Evolutionary conservation across 2,888 invertebrate genomes (phyloP).

Genomic region (Drosophila engyochracea): DNA sequence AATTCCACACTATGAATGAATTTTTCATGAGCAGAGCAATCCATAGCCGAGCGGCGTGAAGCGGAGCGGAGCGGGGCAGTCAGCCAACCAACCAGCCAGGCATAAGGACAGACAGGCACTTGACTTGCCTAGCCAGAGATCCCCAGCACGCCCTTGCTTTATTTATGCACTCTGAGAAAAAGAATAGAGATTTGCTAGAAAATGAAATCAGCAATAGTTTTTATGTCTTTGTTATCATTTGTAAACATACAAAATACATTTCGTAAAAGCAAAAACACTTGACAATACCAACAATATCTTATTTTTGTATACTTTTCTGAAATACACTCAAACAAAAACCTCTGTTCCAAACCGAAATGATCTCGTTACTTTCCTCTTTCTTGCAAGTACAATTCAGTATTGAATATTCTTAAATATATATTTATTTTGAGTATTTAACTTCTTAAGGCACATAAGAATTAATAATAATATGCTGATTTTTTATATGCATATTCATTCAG

Average conservation of each 20-base stretch:
- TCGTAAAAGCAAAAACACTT: not conserved
- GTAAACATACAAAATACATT: not conserved
- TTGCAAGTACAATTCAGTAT: not conserved
- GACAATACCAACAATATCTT: not conserved
- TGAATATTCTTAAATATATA: not conserved
- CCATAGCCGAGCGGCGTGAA: constrained; percentile 7
- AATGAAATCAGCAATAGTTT: not conserved
- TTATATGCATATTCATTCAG: fast-evolving
- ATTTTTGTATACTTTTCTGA: too few species aligned
- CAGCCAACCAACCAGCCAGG: constrained; percentile 18
- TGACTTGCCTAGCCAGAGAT: constrained; percentile 56
- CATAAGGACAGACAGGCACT: constrained; percentile 56
- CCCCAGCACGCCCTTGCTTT: constrained; percentile 44
- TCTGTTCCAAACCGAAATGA: not conserved
- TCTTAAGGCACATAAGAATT: not conserved
- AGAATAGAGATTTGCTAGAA: not conserved
- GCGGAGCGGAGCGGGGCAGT: not conserved
- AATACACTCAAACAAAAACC: not conserved
- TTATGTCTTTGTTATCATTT: not conserved
- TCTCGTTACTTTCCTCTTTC: not conserved
- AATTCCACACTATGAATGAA: constrained; percentile 81
- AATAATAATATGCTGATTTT: not conserved
- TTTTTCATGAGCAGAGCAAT: constrained; percentile 68
- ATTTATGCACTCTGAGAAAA: not conserved
- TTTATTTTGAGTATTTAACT: not conserved